Evolutionary conservation across 2,797 vertebrate genomes (phyloP), one percentile per base, ranked within the genome.

Genomic region (Numenius phaeopus): DNA sequence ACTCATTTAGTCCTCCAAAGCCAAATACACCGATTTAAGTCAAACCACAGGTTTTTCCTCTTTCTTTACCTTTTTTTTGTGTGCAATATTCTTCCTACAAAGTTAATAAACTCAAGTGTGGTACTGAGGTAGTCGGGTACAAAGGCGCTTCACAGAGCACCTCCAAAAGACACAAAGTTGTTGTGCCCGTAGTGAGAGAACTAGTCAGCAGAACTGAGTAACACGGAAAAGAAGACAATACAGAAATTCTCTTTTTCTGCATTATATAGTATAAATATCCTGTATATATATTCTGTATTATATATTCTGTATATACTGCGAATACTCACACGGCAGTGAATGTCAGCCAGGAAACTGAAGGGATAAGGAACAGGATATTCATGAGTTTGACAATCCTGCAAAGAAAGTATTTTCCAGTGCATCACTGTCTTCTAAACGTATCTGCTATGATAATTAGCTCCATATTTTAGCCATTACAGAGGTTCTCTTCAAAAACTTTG

Each of bases 81-180:
- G 30, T 39, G 26, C 32, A 79, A 6, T 50, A 19, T 17, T 90
- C 17, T 47, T 83, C 42, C 52, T 44, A 19, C 29, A 58, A 79
- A 83, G 14, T 54, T 59, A 76, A 66, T 16, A 58, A 93, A 34
- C 12, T 40, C 47, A 50, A 37, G 54, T 15, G 59, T 62, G 73
- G 7, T 29, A 39, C 3, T 47, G 66, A 46, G 42, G 44, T 27
- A 70, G 10, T 47, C 73, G 69, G 29, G 46, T 37, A 24, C 26
- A 72, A 91, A 86, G 49, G 49, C 49, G 71, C 44, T 34, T 84
- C 70, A 65, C 9, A 62, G 47, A 78, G 54, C 29, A 32, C 26
- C 39, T 47, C 1, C 0, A 21, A 47, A 72, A 67, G 23, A 39
- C 0, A 1, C 14, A 27, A 37, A 82, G 47, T 20, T 47, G 11